phyloP scores from a whole-genome alignment of 2,797 vertebrate genomes.

The Phalloptychus januarius region DNA sequence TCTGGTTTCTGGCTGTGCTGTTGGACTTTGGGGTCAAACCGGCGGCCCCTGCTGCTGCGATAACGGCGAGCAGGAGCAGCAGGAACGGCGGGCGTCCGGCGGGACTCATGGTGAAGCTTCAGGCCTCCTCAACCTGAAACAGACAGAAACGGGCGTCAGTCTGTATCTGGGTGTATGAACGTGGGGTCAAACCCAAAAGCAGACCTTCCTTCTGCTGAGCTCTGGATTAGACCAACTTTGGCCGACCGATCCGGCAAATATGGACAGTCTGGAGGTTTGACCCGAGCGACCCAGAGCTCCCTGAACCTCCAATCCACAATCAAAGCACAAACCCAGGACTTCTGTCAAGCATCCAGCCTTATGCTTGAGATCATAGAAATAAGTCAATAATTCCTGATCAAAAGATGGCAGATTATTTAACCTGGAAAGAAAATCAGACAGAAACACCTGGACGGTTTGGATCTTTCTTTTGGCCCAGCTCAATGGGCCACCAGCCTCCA shows the following conservation, averaged over 20 bases:
- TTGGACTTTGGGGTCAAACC: slow-evolving; percentile 56
- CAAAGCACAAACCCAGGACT: no score
- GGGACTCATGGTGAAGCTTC: slow-evolving; percentile 76
- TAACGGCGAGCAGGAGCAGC: slow-evolving; percentile 69
- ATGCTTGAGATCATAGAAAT: no score
- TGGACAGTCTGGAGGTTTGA: background rate
- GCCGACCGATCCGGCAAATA: background rate
- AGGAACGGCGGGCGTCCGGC: slow-evolving; percentile 56
- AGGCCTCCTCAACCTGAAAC: slow-evolving; percentile 77
- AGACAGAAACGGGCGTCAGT: slow-evolving; percentile 26
- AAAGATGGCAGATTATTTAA: no score
- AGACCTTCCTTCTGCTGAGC: background rate
- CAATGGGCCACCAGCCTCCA: background rate
- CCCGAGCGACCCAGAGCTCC: background rate
- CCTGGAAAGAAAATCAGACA: no score
- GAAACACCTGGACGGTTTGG: background rate
- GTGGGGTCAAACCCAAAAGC: background rate
- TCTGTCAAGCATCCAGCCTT: no score
- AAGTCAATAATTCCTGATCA: no score
- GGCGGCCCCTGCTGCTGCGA: slow-evolving; percentile 64
- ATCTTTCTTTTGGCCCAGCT: background rate
- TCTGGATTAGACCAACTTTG: background rate
- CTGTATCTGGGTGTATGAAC: background rate
- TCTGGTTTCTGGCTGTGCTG: slow-evolving; percentile 66
- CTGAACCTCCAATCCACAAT: background rate